A percentile compares a stretch with the other conserved stretches of the same genome.
Conservation (phyloP, 2,888 invertebrate genomes). For the Cataglyphis altisquamis region DNA sequence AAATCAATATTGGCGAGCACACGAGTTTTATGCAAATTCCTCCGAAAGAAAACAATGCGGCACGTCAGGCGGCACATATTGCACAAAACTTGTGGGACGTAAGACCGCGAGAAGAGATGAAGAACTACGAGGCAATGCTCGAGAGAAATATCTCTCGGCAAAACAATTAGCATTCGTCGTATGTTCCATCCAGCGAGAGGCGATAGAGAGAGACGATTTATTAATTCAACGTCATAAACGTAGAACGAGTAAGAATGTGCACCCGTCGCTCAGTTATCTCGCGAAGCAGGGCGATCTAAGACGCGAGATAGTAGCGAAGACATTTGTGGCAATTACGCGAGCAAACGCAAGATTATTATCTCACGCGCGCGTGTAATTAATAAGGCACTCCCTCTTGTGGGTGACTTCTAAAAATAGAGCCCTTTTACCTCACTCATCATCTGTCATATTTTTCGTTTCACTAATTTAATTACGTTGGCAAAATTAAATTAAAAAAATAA, state of each 20-base stretch:
- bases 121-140: background rate
- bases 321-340: slow-evolving; percentile 9
- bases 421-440: background rate
- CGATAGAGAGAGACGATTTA: too few species aligned
- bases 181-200: background rate
- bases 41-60: slow-evolving; percentile 48
- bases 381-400: slow-evolving; percentile 13
- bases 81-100: slow-evolving; percentile 15
- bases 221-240: slow-evolving; percentile 5
- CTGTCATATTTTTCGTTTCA: background rate
- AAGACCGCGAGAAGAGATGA: background rate
- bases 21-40: slow-evolving; percentile 46
- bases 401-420: background rate
- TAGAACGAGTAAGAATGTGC: background rate
- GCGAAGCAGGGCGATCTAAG: background rate
- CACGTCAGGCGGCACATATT: slow-evolving; percentile 19
- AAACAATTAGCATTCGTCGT: background rate
- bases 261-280: background rate
- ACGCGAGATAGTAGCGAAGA: background rate
- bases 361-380: slow-evolving; percentile 7
- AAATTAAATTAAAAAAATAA: slow-evolving; percentile 17
- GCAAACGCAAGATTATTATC: slow-evolving; percentile 19
- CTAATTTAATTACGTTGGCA: slow-evolving; percentile 7
- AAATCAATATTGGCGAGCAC: slow-evolving; percentile 49
- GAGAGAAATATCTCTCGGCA: background rate